Percentiles rank a stretch among this genome's conserved stretches.
Evolutionary conservation across 1,140 invertebrate species (phyloP).

Genomic region (Trichonephila clavata): DNA sequence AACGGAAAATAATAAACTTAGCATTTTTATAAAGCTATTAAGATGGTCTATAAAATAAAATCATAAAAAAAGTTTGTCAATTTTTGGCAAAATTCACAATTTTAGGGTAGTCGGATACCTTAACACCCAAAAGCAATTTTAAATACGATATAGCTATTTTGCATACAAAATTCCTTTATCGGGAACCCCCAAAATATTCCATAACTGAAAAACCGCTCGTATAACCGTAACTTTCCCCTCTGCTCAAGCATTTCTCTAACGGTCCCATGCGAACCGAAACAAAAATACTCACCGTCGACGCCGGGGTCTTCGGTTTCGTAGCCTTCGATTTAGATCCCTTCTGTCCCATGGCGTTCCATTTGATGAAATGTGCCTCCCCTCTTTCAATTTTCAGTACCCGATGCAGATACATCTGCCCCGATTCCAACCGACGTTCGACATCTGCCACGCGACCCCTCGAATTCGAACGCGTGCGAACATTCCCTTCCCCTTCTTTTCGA

Average conservation of each 20-base stretch:
- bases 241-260: background rate
- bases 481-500: background rate
- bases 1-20: no score
- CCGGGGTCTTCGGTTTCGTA: conserved; percentile 40
- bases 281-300: conserved; percentile 20
- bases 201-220: background rate
- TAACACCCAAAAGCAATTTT: no score
- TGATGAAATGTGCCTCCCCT: conserved; percentile 56
- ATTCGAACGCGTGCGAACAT: conserved; percentile 57
- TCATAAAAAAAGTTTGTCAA: no score
- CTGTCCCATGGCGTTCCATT: conserved; percentile 68
- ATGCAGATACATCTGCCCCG: conserved; percentile 46
- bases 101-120: no score
- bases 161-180: background rate
- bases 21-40: no score
- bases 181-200: no score
- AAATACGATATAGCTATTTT: no score
- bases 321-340: conserved; percentile 66
- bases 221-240: background rate
- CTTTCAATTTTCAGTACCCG: background rate
- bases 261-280: background rate
- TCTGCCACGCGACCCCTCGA: conserved; percentile 69
- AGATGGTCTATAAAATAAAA: no score
- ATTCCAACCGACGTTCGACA: conserved; percentile 69
- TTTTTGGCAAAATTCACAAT: no score